Evolutionary conservation across 2,888 invertebrate genomes (phyloP), one percentile per base, ranked within the genome.

Genomic region (Noctua pronuba): DNA sequence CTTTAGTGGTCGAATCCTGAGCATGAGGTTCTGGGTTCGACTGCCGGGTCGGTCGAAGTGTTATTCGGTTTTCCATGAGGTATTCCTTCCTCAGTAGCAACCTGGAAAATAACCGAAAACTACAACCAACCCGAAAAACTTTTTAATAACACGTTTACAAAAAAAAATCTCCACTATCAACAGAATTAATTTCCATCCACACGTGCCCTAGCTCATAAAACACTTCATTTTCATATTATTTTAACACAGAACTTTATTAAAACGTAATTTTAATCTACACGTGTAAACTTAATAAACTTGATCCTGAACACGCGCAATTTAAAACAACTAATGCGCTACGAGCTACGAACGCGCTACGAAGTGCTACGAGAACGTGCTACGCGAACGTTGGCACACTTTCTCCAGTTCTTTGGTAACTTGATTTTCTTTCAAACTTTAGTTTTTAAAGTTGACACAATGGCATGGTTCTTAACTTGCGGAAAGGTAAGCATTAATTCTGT

Each of bases 331-430:
- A 62, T 60, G 73, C 44, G 72, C 85, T 81, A 83, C 84, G 68
- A n/a, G 75, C 78, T 84, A 86, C 82, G 79, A 41, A 62, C 4
- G 7, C 11, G 71, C 83, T 87, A 85, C 83, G 78, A 77, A 62
- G 28, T 70, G 74, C 78, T 81, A 82, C 78, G 80, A 78, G 64
- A 46, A 65, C 24, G 31, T 79, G 82, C 76, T 80, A 84, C 79
- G 80, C 7, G 52, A 77, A 80, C 80, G 21, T 82, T 58, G 38
- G 64, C 71, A 77, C 35, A 75, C 55, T 73, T 77, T 79, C 44
- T 55, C n/a, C 62, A 0, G 35, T 38, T 13, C 38, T 24, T n/a
- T 41, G 28, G 46, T 35, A 82, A 74, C 69, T 75, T 66, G 65
- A 74, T 79, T 67, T 78, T 79, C 49, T 67, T 68, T 55, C 35